Conservation (phyloP, 1,140 invertebrate species). For the Musca vetustissima region DNA sequence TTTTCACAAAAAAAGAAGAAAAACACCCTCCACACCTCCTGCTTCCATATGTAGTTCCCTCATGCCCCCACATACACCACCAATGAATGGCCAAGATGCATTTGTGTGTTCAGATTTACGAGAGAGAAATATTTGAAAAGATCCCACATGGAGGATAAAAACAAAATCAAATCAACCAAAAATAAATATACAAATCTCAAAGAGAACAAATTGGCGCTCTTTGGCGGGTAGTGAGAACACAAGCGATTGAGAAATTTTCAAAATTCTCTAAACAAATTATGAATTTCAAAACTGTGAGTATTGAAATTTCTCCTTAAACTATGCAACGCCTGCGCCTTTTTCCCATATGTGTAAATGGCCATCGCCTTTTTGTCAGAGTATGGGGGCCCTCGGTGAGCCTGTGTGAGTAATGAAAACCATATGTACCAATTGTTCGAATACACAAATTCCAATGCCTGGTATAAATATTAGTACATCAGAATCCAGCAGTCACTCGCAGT, state of each 20-base stretch:
- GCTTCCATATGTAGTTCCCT: too few relatives aligned
- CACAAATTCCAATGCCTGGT: slow-evolving; percentile 37
- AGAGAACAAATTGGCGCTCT: background rate
- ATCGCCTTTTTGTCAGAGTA: background rate
- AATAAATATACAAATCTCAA: background rate
- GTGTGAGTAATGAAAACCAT: slow-evolving; percentile 23
- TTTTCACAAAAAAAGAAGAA: too few relatives aligned
- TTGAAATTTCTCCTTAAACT: slow-evolving; percentile 11
- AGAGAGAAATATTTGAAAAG: background rate
- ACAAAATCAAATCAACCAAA: background rate
- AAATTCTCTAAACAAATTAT: background rate
- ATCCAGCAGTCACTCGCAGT: slow-evolving; percentile 55
- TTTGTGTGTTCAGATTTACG: background rate
- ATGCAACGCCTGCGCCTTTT: slow-evolving; percentile 26
- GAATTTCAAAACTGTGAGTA: background rate
- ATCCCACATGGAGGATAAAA: slow-evolving; percentile 14
- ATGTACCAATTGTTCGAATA: slow-evolving; percentile 24
- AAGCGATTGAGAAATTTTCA: background rate
- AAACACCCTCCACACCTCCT: too few relatives aligned
- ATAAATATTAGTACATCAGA: slow-evolving; percentile 54
- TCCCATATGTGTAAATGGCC: background rate
- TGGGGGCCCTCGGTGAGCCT: background rate
- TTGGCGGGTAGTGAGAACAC: background rate
- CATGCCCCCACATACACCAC: background rate
- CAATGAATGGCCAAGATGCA: slow-evolving; percentile 5